Evolutionary conservation across 2,113 vertebrate genomes (phyloP).

Genomic region (Eurystomus gularis): DNA sequence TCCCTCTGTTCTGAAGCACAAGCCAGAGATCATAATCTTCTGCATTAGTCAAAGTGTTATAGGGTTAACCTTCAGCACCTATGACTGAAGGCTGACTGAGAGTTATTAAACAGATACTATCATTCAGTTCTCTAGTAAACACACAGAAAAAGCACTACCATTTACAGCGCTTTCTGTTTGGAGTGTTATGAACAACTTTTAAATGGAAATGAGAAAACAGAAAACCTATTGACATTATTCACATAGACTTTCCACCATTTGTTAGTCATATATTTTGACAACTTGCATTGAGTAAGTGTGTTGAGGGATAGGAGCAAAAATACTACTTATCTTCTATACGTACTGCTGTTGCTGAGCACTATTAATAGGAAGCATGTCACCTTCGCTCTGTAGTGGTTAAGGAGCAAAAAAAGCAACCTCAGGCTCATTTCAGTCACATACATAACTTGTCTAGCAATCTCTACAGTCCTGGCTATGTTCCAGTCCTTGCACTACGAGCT

Average conservation of each 20-base stretch:
- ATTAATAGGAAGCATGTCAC: not conserved
- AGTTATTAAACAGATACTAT: not conserved
- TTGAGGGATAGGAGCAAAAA: not conserved
- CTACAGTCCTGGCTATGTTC: not conserved
- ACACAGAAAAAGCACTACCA: not conserved
- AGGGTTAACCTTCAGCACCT: not conserved
- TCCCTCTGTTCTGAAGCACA: not conserved
- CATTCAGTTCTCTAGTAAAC: not conserved
- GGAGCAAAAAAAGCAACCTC: not conserved
- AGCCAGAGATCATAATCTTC: not conserved
- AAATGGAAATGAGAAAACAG: not conserved
- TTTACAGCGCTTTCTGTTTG: not conserved
- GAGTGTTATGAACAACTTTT: not conserved
- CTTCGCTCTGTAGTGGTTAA: not conserved
- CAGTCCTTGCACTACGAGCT: not conserved
- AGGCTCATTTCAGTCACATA: not conserved
- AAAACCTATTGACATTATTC: not conserved
- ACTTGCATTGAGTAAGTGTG: not conserved
- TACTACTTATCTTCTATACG: not conserved
- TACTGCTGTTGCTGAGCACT: rapidly evolving
- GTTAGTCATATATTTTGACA: not conserved
- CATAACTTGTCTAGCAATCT: not conserved
- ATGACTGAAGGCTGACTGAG: not conserved
- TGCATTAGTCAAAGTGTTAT: not conserved
- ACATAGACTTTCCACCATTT: not conserved